Conservation (phyloP, 1,140 invertebrate genomes). For the Drosophila nikananu region DNA sequence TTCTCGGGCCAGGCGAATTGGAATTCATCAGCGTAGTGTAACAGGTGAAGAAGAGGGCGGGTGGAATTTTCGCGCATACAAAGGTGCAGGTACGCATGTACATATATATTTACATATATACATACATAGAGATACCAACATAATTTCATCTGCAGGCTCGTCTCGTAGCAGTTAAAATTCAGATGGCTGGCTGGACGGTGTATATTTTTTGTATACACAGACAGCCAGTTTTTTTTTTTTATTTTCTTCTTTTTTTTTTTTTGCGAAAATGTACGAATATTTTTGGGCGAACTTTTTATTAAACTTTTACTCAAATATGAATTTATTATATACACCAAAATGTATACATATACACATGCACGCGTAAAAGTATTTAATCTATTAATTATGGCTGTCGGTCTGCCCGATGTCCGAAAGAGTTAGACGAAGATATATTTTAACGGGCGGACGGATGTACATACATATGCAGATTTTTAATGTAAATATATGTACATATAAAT, state of each 20-base stretch:
- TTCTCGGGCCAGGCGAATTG: constrained; percentile 27
- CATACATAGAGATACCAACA: constrained; percentile 57
- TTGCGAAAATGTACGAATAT: constrained; percentile 38
- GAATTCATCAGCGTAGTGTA: constrained; percentile 59
- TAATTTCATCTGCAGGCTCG: constrained; percentile 54
- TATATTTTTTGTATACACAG: constrained; percentile 25
- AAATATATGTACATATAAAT: constrained; percentile 52
- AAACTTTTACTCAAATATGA: constrained; percentile 54
- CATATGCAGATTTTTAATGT: constrained; percentile 49
- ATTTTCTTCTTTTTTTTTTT: constrained; percentile 18
- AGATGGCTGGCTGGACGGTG: constrained; percentile 3
- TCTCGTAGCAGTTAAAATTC: constrained; percentile 32
- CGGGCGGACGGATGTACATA: constrained; percentile 17
- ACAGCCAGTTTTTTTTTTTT: neutral
- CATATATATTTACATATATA: constrained; percentile 18
- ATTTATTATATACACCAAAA: constrained; percentile 47
- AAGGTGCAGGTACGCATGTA: constrained; percentile 50
- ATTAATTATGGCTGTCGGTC: constrained; percentile 55
- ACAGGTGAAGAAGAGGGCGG: constrained; percentile 74
- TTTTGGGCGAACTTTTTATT: constrained; percentile 50
- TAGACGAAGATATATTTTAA: constrained; percentile 38
- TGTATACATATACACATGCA: constrained; percentile 28
- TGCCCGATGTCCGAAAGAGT: constrained; percentile 33
- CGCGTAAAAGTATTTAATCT: constrained; percentile 59
- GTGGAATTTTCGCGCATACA: constrained; percentile 65